These are phyloP conservation scores for Morone chrysops DNA, from an alignment of 2,113 vertebrate species.

Conservation along the genomic window DNA sequence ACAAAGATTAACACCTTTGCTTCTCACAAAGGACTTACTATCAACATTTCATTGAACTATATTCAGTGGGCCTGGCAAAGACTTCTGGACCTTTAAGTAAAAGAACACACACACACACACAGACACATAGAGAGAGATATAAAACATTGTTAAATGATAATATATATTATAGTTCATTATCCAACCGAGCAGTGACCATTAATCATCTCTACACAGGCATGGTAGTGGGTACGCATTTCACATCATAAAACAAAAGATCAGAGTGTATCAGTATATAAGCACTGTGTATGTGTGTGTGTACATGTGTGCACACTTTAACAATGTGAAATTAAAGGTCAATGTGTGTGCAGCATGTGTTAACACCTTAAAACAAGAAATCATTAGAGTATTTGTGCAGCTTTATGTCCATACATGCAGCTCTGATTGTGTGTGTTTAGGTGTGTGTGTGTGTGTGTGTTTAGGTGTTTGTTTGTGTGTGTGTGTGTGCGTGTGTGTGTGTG, in stretches of 20 bases:
- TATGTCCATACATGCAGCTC: constrained; percentile 1
- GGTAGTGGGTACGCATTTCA: constrained; percentile 36
- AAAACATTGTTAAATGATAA: constrained; percentile 67
- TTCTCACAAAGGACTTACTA: neutral
- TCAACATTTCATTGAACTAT: constrained; percentile 6
- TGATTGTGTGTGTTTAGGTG: neutral
- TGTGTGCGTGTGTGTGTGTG: neutral
- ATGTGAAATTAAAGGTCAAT: constrained; percentile 42
- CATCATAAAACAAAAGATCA: constrained; percentile 52
- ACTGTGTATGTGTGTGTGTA: neutral
- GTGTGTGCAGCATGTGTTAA: constrained; percentile 23
- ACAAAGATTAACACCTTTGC: constrained; percentile 11
- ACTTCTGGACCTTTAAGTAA: constrained; percentile 9
- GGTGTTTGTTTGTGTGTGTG: constrained; percentile 7
- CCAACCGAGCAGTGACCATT: constrained; percentile 57
- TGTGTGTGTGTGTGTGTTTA: neutral
- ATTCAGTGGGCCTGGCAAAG: neutral
- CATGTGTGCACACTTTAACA: neutral
- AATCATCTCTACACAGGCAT: constrained; percentile 64
- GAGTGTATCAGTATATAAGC: constrained; percentile 2
- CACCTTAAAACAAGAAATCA: constrained; percentile 22
- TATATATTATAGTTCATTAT: constrained; percentile 69
- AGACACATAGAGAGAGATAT: constrained; percentile 18
- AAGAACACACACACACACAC: neutral
- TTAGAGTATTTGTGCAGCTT: neutral